Evolutionary conservation across 2,888 invertebrate species (phyloP).

Genomic region (Belgica antarctica): DNA sequence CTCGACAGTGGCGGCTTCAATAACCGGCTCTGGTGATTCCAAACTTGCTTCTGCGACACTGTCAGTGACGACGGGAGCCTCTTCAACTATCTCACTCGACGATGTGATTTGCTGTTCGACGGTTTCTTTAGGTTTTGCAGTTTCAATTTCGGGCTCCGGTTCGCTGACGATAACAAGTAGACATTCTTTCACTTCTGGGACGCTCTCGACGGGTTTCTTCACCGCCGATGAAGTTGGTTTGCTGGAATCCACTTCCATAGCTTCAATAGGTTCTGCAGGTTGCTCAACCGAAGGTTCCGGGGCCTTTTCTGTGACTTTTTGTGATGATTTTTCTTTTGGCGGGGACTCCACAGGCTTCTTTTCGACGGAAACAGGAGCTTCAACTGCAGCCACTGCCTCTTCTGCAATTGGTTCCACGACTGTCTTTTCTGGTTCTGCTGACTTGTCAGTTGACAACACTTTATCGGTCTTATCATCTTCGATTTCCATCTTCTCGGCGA

Average conservation of each 20-base stretch:
- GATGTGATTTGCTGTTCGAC: conserved; percentile 1
- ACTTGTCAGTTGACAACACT: conserved; percentile 3
- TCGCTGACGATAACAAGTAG: not conserved
- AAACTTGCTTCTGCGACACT: not conserved
- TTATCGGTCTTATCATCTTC: conserved; percentile 47
- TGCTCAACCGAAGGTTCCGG: conserved; percentile 31
- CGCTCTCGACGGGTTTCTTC: not conserved
- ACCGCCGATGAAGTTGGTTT: not conserved
- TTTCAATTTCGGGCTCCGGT: not conserved
- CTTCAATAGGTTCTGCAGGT: not conserved
- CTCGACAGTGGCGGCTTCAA: not conserved
- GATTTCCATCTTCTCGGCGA: conserved; percentile 46
- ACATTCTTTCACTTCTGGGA: not conserved
- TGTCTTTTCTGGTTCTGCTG: conserved; percentile 44
- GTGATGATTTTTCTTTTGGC: conserved; percentile 48
- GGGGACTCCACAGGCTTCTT: conserved; percentile 45
- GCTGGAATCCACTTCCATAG: conserved; percentile 36
- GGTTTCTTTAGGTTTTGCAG: not conserved
- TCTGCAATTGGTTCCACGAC: conserved; percentile 5
- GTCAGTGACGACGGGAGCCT: not conserved
- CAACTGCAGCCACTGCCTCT: conserved; percentile 44
- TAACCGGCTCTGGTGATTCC: not conserved
- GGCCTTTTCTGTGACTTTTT: conserved; percentile 44
- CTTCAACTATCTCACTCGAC: not conserved
- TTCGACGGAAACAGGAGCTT: conserved; percentile 41